Evolutionary conservation across 1,140 invertebrate species (phyloP), one percentile per base, ranked within the genome.

Genomic region (Sinella curviseta): DNA sequence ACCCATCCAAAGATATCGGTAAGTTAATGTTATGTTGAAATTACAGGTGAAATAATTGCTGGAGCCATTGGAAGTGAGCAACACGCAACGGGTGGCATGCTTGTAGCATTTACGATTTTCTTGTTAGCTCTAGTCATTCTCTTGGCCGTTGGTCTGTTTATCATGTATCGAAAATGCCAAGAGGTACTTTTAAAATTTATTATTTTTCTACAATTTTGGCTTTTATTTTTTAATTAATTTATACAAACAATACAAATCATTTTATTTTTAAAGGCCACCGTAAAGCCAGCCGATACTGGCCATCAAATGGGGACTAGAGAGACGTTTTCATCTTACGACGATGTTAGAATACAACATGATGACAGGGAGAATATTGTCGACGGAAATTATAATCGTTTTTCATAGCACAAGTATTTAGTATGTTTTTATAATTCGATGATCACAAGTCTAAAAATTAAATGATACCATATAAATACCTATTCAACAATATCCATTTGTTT

Each of bases 281-380:
- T 35, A 35, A 75, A 75, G 31, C 34, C 74, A 36, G 54, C 74
- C 31, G 74, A 80, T 73, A n/a, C n/a, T n/a, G 75, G 74, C 35
- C 74, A 77, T 55, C 74, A 80, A 70, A 76, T 80, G 75, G 78
- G 74, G 4, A 77, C n/a, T n/a, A 73, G 73, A n/a, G 75, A 76
- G 30, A 74, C 65, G 1, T 80, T 80, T 70, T 55, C 78, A 3
- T 74, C 78, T 0, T 80, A 80, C 39, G 78, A 80, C 17, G 78
- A 80, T 54, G 74, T 77, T 28, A 33, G 73, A 28, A 74, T 80
- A 57, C 74, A 75, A 73, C 36, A 67, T 73, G 74, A 80, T 36
- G 78, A 80, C 28, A 76, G 73, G 12, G 78, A 76, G 31, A 80
- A 76, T 55, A 80, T 80, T 77, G 78, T 80, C 0, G 78, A 80